Conservation (phyloP, 2,888 invertebrate species). For the Cephus pygmeus region DNA sequence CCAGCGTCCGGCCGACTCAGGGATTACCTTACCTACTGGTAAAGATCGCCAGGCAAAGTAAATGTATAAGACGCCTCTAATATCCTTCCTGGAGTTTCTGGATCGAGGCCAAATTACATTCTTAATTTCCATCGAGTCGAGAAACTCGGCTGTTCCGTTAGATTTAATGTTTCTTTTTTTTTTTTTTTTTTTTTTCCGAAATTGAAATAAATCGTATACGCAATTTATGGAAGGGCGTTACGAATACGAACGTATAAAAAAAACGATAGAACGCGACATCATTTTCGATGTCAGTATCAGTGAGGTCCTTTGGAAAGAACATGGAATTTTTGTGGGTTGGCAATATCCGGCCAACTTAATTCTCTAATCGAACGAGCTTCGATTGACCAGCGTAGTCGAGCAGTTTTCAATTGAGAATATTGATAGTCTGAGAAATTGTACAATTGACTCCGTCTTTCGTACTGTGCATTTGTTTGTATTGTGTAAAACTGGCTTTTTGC, state of each 20-base stretch:
- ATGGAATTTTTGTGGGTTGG: neutral
- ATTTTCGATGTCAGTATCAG: neutral
- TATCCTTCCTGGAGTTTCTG: slow-evolving; percentile 16
- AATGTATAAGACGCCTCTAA: neutral
- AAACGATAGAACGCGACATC: neutral
- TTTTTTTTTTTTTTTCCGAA: neutral
- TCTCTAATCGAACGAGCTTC: neutral
- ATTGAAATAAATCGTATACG: neutral
- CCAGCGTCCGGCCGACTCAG: neutral
- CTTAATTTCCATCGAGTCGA: slow-evolving; percentile 20
- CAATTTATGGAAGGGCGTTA: neutral
- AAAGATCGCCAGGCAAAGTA: neutral
- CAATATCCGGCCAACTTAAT: neutral
- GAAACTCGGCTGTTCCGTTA: neutral
- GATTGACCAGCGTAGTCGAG: neutral
- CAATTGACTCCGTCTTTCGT: neutral
- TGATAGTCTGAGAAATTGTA: neutral
- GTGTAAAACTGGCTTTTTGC: neutral
- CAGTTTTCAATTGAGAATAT: neutral
- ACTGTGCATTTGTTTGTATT: neutral
- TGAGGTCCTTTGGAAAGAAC: neutral
- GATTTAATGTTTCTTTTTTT: neutral
- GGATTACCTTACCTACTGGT: neutral
- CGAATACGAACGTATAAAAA: neutral
- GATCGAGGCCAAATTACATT: slow-evolving; percentile 28